Conservation (phyloP, 2,113 vertebrate genomes). For the Pseudonaja textilis region DNA sequence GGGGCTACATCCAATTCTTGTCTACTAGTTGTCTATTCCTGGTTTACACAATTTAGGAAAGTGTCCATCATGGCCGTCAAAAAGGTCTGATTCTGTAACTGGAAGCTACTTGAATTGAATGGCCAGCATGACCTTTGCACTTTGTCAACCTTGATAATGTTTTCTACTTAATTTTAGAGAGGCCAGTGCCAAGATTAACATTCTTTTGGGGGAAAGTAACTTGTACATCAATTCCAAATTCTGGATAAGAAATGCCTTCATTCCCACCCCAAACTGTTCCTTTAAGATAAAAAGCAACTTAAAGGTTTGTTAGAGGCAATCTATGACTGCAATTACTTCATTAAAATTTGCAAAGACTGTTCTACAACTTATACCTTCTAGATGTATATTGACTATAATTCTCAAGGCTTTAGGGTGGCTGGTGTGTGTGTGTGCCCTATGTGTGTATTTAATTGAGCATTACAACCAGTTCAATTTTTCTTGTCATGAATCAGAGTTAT, state of each 20-base stretch:
- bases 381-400: neutral
- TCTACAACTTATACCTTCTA: neutral
- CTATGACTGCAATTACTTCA: neutral
- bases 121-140: neutral
- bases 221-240: neutral
- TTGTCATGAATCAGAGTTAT: neutral
- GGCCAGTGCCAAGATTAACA: neutral
- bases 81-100: neutral
- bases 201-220: neutral
- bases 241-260: neutral
- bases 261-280: neutral
- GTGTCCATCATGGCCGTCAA: too few relatives aligned
- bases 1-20: neutral
- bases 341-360: neutral
- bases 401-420: neutral
- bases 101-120: neutral
- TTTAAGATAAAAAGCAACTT: neutral
- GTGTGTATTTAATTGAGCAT: neutral
- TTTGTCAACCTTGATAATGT: neutral
- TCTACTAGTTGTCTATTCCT: neutral
- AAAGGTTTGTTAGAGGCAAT: neutral
- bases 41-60: neutral
- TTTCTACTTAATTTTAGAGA: neutral
- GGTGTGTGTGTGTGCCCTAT: neutral
- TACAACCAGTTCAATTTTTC: neutral